phyloP scores from a whole-genome alignment of 1,140 invertebrate species.

The Drosophila lini region DNA sequence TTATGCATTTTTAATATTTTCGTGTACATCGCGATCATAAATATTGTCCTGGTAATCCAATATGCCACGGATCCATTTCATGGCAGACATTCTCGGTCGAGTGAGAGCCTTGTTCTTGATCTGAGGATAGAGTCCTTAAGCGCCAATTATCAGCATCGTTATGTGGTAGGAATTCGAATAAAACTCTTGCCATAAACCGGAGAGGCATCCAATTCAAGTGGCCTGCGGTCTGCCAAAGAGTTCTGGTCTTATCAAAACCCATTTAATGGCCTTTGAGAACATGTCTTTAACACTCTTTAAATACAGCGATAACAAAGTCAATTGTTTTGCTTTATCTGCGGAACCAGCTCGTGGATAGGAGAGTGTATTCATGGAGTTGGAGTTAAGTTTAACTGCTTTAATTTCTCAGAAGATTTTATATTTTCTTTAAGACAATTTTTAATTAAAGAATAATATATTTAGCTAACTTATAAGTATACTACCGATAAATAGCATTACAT shows the following conservation, averaged over 20 bases:
- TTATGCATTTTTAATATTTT: conserved; percentile 80
- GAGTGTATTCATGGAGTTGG: not conserved
- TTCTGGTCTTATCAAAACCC: conserved; percentile 51
- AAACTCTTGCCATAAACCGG: conserved; percentile 39
- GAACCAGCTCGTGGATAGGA: not conserved
- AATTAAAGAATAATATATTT: not conserved
- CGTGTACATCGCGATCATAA: conserved; percentile 29
- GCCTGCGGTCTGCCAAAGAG: conserved; percentile 36
- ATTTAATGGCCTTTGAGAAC: conserved; percentile 47
- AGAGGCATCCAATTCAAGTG: conserved; percentile 59
- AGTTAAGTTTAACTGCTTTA: not conserved
- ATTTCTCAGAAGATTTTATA: not conserved
- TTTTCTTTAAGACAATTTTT: not conserved
- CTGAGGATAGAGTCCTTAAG: conserved; percentile 31
- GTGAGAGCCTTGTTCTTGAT: conserved; percentile 24
- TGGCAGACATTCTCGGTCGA: not conserved
- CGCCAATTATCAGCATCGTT: conserved; percentile 72
- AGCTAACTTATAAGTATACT: not conserved
- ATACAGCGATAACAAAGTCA: conserved; percentile 32
- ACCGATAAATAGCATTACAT: not conserved
- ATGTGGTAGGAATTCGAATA: conserved; percentile 67
- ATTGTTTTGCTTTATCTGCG: conserved; percentile 23
- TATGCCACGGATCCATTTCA: conserved; percentile 45
- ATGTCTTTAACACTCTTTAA: conserved; percentile 70
- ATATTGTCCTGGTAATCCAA: conserved; percentile 54